phyloP scores from a whole-genome alignment of 2,113 vertebrate species.

The Callipepla squamata region DNA sequence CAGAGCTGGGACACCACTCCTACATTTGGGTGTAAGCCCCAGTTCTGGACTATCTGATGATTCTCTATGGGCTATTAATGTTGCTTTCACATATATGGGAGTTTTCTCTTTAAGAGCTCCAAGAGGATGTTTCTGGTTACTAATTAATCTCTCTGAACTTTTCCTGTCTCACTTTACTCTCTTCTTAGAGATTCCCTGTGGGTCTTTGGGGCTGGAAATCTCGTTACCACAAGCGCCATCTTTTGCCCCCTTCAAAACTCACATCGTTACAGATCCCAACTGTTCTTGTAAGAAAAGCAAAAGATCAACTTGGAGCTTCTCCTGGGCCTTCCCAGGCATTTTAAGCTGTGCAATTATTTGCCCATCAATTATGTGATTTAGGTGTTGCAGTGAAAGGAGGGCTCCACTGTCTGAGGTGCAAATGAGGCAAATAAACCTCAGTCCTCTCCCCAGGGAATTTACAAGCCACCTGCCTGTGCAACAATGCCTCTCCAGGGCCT shows the following conservation, averaged over 20 bases:
- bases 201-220: slow-evolving; percentile 34
- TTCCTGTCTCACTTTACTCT: slow-evolving; percentile 18
- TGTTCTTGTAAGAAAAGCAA: neutral
- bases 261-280: slow-evolving; percentile 31
- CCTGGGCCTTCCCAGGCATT: slow-evolving; percentile 19
- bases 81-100: neutral
- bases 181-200: neutral
- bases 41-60: neutral
- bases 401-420: slow-evolving; percentile 52
- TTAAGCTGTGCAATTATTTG: slow-evolving; percentile 39
- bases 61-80: neutral
- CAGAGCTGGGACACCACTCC: neutral
- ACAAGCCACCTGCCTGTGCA: slow-evolving; percentile 3
- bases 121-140: neutral
- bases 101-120: neutral
- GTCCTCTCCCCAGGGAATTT: neutral
- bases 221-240: slow-evolving; percentile 46
- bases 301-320: slow-evolving; percentile 35
- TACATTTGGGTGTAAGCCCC: neutral
- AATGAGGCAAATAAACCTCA: slow-evolving; percentile 49
- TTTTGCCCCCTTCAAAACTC: slow-evolving; percentile 45
- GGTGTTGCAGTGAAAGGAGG: neutral
- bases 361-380: slow-evolving; percentile 43
- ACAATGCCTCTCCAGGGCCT: neutral
- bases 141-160: slow-evolving; percentile 53